Conservation (phyloP, 2,888 invertebrate species). For the Acleris emargana region DNA sequence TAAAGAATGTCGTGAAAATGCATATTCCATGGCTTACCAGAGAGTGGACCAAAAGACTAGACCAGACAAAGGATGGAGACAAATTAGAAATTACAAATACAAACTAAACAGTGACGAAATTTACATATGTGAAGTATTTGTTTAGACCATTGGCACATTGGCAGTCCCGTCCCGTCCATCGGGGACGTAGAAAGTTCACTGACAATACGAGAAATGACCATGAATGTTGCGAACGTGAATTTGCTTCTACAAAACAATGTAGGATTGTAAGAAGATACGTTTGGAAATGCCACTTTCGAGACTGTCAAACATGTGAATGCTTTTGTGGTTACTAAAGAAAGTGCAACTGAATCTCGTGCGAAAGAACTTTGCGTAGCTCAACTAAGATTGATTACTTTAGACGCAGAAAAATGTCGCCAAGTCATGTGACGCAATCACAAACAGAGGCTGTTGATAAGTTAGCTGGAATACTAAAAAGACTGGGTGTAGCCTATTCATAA, state of each 20-base stretch:
- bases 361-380: constrained; percentile 9
- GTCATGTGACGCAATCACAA: constrained; percentile 22
- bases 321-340: constrained; percentile 35
- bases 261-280: constrained; percentile 49
- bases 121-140: constrained; percentile 66
- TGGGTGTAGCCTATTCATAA: constrained; percentile 50
- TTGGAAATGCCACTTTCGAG: constrained; percentile 54
- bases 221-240: constrained; percentile 59
- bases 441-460: constrained; percentile 4
- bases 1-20: constrained; percentile 24
- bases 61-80: constrained; percentile 41
- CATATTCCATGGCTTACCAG: constrained; percentile 20
- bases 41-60: constrained; percentile 34
- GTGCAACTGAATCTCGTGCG: constrained; percentile 21
- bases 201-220: constrained; percentile 73
- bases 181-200: constrained; percentile 74
- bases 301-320: constrained; percentile 34
- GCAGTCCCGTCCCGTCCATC: constrained; percentile 59
- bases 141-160: constrained; percentile 66
- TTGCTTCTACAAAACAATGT: constrained; percentile 67
- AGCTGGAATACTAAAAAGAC: constrained; percentile 40
- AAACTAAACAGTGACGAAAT: constrained; percentile 52
- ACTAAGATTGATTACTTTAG: constrained; percentile 14
- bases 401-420: constrained; percentile 15
- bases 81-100: constrained; percentile 50